A percentile compares a stretch with the other conserved stretches of the same genome.
phyloP scores from a whole-genome alignment of 1,140 invertebrate genomes.

The Drepana arcuata region DNA sequence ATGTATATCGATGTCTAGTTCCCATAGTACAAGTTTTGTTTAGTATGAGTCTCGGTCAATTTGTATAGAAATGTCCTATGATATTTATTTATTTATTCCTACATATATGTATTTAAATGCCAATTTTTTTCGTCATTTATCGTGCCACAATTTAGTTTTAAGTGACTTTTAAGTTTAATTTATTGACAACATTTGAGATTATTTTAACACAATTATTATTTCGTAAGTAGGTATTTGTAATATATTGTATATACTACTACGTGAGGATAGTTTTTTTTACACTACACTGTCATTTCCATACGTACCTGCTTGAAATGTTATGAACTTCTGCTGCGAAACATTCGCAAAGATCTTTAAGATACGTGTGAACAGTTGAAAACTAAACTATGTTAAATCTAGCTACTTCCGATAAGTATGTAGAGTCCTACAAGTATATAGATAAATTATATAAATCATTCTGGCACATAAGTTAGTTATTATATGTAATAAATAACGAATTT shows the following conservation, averaged over 20 bases:
- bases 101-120: not conserved
- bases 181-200: constrained; percentile 3
- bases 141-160: constrained; percentile 2
- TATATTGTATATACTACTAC: constrained; percentile 45
- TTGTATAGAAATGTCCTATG: constrained; percentile 7
- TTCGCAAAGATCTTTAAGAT: constrained; percentile 9
- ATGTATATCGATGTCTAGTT: too few relatives aligned
- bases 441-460: too few relatives aligned
- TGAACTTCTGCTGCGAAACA: too few relatives aligned
- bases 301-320: too few relatives aligned
- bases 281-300: too few relatives aligned
- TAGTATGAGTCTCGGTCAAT: constrained; percentile 2
- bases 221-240: constrained; percentile 43
- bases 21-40: constrained; percentile 4
- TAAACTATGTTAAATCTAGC: constrained; percentile 7
- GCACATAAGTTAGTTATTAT: constrained; percentile 12
- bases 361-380: constrained; percentile 7
- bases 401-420: too few relatives aligned
- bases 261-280: constrained; percentile 51
- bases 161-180: not conserved
- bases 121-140: constrained; percentile 3
- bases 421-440: too few relatives aligned
- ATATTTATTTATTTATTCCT: constrained; percentile 13
- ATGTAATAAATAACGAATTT: constrained; percentile 23
- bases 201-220: constrained; percentile 9